Base-by-base conservation (phyloP, 1,140 invertebrate species). In the Ruditapes philippinarum region DNA sequence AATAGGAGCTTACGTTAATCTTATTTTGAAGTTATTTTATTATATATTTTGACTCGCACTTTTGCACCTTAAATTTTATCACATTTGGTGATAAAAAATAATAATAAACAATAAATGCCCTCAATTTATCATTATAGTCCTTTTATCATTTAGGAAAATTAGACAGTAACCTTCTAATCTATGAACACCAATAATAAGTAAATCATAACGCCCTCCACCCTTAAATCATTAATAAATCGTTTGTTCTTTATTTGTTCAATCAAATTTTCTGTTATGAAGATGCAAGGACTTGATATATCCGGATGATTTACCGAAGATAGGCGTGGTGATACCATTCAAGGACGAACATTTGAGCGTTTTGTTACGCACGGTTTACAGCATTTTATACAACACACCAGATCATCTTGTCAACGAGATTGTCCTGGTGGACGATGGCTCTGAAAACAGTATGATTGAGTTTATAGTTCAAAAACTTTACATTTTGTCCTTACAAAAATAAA, bases 341-440 rank as follows among this genome's bases (percentile, higher is more conserved):
- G 25, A 81, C 51, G 79, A 81, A 65, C 79, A 65, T 40, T 31
- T 81, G 28, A 81, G 79, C 65, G 33, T 62, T 25, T 38, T 81
- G 12, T 33, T 81, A n/a, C 79, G 79, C 11, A 81, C 79, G n/a
- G 57, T 81, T 33, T 81, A 81, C 25, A 81, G 79, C 31, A 81
- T 81, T 25, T 33, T 62, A 17, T 65, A 81, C 33, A 81, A 81
- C 57, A 62, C 79, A 2, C 79, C 79, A 7, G 79, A 42, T 25
- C 54, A 81, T 33, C 22, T 81, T 0, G 36, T 81, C 4, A 45
- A 19, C 22, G 79, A 81, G 45, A 81, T 81, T 33, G 40, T 81
- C 1, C 40, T 81, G 1, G 79, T 81, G 12, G 79, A 81, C 36
- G 79, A 81, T 81, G 79, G 54, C 12, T 81, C 79, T 2, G 36